Evolutionary conservation across 2,113 vertebrate species (phyloP).

Genomic region (Corythornis vintsioides): DNA sequence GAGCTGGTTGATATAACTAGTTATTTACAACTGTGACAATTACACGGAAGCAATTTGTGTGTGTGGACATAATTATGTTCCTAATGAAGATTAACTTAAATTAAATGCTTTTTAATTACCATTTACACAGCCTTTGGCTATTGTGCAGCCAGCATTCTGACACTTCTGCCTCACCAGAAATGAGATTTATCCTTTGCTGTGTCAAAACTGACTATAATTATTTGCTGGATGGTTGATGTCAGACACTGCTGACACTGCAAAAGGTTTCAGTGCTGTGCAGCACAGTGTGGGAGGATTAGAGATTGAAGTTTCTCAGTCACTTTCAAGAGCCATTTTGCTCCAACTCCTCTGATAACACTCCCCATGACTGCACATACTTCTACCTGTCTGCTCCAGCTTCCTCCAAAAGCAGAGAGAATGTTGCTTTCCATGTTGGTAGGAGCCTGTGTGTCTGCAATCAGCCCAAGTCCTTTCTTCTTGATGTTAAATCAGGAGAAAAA

Average conservation of each 20-base stretch:
- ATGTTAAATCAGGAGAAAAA: neutral
- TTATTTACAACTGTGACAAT: conserved; percentile 71
- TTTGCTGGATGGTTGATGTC: conserved; percentile 28
- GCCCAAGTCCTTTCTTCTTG: neutral
- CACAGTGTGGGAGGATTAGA: neutral
- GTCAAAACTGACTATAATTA: conserved; percentile 65
- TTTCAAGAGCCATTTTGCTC: neutral
- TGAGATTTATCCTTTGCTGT: conserved; percentile 65
- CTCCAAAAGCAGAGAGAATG: neutral
- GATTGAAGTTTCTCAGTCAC: neutral
- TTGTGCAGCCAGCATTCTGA: conserved; percentile 45
- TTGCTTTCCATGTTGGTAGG: neutral
- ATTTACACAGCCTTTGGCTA: conserved; percentile 69
- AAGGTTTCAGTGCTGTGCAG: conserved; percentile 8
- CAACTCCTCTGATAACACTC: neutral
- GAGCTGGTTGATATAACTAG: conserved; percentile 36
- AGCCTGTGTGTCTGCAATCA: neutral
- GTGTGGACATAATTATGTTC: conserved; percentile 47
- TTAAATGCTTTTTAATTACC: conserved; percentile 77
- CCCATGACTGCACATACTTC: neutral
- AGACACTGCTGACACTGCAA: conserved; percentile 1
- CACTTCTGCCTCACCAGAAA: conserved; percentile 55
- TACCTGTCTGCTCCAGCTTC: neutral
- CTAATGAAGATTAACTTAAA: conserved; percentile 80
- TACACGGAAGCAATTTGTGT: conserved; percentile 26